Percentiles rank a stretch among this genome's conserved stretches.
Evolutionary conservation across 2,797 vertebrate species (phyloP).

Genomic region (Scomberomorus guttatus): DNA sequence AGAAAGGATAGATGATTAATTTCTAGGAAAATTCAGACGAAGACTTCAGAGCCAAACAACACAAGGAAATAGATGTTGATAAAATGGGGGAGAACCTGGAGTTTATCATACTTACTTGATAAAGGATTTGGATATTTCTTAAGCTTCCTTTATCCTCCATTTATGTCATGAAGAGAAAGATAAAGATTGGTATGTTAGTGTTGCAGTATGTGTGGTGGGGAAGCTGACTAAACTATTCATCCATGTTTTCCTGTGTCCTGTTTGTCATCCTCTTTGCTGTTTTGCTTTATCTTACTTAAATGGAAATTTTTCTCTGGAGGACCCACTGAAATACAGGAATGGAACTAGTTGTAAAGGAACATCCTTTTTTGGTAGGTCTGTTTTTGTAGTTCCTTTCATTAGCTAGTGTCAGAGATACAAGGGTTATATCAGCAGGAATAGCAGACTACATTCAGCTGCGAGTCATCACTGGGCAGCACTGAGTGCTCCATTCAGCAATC

Average conservation of each 20-base stretch:
- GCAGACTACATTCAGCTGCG: conserved; percentile 25
- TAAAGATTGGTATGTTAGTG: conserved; percentile 30
- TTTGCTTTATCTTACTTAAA: conserved; percentile 30
- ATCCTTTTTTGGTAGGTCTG: conserved; percentile 4
- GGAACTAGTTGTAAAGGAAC: conserved; percentile 23
- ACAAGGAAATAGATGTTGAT: conserved; percentile 51
- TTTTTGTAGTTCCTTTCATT: conserved; percentile 41
- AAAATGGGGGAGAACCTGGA: conserved; percentile 28
- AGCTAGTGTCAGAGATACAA: conserved; percentile 31
- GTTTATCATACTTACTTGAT: conserved; percentile 38
- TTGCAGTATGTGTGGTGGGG: background rate
- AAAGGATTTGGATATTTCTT: conserved; percentile 56
- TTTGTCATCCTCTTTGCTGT: conserved; percentile 40
- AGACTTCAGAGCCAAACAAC: conserved; percentile 36
- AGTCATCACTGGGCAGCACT: conserved; percentile 49
- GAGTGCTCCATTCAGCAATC: conserved; percentile 64
- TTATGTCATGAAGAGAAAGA: conserved; percentile 32
- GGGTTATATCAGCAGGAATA: conserved; percentile 45
- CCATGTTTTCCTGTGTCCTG: conserved; percentile 46
- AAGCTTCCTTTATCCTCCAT: conserved; percentile 41
- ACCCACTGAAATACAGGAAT: conserved; percentile 14
- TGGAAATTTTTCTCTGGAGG: conserved; percentile 19
- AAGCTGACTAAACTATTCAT: conserved; percentile 55
- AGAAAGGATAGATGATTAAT: conserved; percentile 57
- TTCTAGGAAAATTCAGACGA: conserved; percentile 31